Conservation (phyloP, 2,113 vertebrate species). For the Macheiramphus alcinus region DNA sequence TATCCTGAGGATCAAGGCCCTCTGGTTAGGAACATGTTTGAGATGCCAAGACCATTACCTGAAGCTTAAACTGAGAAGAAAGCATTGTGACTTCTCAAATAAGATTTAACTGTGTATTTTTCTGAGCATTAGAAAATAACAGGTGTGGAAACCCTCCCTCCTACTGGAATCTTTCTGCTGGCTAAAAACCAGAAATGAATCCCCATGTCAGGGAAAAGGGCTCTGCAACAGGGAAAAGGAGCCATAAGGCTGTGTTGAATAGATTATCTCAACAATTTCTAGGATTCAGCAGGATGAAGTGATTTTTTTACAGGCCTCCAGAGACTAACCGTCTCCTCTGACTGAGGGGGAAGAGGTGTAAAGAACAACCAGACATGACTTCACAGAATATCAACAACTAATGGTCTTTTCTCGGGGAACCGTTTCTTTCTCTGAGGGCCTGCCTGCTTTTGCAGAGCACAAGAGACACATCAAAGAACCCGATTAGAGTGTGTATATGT, state of each 20-base stretch:
- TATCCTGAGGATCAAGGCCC: neutral
- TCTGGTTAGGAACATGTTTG: neutral
- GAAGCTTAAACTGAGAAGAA: neutral
- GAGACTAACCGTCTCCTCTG: neutral
- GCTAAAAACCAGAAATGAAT: neutral
- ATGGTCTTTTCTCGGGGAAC: neutral
- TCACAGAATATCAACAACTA: neutral
- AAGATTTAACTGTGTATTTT: neutral
- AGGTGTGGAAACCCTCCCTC: neutral
- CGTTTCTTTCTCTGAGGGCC: neutral
- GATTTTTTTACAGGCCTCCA: neutral
- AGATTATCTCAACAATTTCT: neutral
- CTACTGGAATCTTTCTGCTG: neutral
- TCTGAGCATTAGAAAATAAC: neutral
- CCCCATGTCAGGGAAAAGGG: neutral
- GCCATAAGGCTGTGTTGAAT: neutral
- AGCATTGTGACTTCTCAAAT: neutral
- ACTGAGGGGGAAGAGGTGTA: neutral
- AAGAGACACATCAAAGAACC: neutral
- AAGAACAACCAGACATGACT: neutral
- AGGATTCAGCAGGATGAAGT: neutral
- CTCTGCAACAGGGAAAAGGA: neutral
- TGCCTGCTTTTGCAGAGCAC: neutral
- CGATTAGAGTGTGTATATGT: fast-evolving
- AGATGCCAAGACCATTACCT: neutral